A percentile compares a stretch with the other conserved stretches of the same genome.
phyloP scores from a whole-genome alignment of 1,140 invertebrate genomes.

The Centruroides sculpturatus region DNA sequence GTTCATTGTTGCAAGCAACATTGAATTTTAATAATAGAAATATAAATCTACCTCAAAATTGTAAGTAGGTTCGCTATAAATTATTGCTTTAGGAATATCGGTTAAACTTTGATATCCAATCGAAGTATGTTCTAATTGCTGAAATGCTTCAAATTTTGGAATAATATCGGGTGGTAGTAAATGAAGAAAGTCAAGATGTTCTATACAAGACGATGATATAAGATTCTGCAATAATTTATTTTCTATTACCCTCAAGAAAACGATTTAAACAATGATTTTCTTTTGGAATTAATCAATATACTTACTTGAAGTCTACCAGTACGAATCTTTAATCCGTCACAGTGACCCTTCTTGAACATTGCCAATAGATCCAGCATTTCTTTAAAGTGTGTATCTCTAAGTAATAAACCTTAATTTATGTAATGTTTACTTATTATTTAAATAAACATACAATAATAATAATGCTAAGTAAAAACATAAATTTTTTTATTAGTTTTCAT shows the following conservation, averaged over 20 bases:
- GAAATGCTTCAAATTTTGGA: conserved; percentile 44
- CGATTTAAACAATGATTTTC: background rate
- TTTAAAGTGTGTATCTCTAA: conserved; percentile 85
- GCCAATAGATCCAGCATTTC: conserved; percentile 93
- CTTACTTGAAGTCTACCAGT: conserved; percentile 72
- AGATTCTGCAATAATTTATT: conserved; percentile 42
- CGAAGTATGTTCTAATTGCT: conserved; percentile 58
- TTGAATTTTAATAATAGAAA: conserved; percentile 2
- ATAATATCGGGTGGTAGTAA: conserved; percentile 50
- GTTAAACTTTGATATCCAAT: conserved; percentile 93
- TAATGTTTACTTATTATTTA: too few relatives aligned
- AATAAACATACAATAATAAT: too few relatives aligned
- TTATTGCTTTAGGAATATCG: conserved; percentile 72
- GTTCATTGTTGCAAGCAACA: background rate
- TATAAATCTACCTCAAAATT: conserved; percentile 3
- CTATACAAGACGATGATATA: conserved; percentile 82
- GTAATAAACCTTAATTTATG: background rate
- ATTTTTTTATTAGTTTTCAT: too few relatives aligned
- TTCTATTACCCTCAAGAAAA: too few relatives aligned
- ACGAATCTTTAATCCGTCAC: conserved; percentile 86
- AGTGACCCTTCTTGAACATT: conserved; percentile 91
- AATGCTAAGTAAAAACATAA: too few relatives aligned
- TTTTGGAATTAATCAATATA: background rate
- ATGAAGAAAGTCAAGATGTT: conserved; percentile 89
- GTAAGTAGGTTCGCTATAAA: conserved; percentile 46